Evolutionary conservation across 2,888 invertebrate genomes (phyloP).

Genomic region (Latrodectus hesperus): DNA sequence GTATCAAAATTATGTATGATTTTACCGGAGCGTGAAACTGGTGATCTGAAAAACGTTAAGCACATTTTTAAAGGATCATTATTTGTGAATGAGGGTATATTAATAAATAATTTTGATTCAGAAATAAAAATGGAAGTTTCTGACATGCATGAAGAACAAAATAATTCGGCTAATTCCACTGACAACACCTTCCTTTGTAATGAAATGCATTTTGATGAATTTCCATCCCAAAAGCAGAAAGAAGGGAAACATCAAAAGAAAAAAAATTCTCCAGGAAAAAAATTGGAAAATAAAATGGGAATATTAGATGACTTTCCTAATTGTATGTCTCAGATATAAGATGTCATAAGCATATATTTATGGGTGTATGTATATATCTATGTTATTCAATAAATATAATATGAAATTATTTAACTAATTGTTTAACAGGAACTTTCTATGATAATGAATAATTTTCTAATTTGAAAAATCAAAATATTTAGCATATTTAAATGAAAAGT

Average conservation of each 20-base stretch:
- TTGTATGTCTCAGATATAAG: constrained; percentile 23
- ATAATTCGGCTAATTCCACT: no score
- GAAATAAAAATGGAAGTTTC: constrained; percentile 9
- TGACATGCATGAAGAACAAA: background rate
- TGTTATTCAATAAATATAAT: no score
- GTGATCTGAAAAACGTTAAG: background rate
- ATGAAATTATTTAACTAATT: no score
- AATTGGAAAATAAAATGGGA: no score
- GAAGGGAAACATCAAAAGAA: background rate
- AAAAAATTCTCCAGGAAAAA: background rate
- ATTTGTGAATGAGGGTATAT: constrained; percentile 15
- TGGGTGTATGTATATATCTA: no score
- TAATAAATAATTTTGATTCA: background rate
- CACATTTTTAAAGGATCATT: constrained; percentile 34
- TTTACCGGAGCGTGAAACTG: constrained; percentile 24
- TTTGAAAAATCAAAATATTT: no score
- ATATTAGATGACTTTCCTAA: constrained; percentile 28
- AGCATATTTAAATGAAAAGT: no score
- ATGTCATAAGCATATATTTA: background rate
- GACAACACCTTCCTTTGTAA: no score
- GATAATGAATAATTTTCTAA: no score
- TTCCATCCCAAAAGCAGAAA: no score
- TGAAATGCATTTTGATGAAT: no score
- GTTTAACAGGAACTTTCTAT: no score
- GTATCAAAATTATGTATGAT: constrained; percentile 30